These are phyloP conservation scores for Heliconius ethilla DNA, from an alignment of 2,888 invertebrate genomes.

Conservation along the genomic window DNA sequence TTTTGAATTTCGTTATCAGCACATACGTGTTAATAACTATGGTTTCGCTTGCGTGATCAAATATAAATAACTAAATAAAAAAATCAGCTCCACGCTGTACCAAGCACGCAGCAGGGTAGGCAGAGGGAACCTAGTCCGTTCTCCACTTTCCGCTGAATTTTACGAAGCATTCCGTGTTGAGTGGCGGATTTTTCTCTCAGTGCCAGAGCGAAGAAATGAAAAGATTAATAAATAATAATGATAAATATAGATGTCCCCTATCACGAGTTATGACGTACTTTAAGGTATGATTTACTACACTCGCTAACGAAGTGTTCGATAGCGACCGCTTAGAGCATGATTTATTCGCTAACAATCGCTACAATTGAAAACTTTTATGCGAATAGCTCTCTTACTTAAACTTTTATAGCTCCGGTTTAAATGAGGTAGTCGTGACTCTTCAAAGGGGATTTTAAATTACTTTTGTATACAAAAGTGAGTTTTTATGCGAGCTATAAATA, in stretches of 20 bases:
- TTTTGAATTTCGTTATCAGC: too few relatives aligned
- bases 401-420: slow-evolving; percentile 10
- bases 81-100: too few relatives aligned
- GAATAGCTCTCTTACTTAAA: slow-evolving; percentile 4
- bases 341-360: slow-evolving; percentile 15
- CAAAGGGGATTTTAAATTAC: slow-evolving; percentile 1
- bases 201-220: too few relatives aligned
- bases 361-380: slow-evolving; percentile 11
- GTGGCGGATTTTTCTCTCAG: too few relatives aligned
- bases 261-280: slow-evolving; percentile 19
- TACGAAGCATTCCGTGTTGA: too few relatives aligned
- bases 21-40: too few relatives aligned
- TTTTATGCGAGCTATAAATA: neutral
- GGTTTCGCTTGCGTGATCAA: too few relatives aligned
- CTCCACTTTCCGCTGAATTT: too few relatives aligned
- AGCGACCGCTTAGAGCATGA: slow-evolving; percentile 8
- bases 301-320: slow-evolving; percentile 29
- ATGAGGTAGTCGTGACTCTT: neutral
- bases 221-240: too few relatives aligned
- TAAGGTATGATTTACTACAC: slow-evolving; percentile 22
- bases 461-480: neutral
- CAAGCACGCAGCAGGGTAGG: too few relatives aligned
- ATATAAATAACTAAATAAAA: too few relatives aligned
- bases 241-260: neutral
- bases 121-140: too few relatives aligned